Conservation (phyloP, 2,113 vertebrate genomes). For the Gnathonemus longibarbis region DNA sequence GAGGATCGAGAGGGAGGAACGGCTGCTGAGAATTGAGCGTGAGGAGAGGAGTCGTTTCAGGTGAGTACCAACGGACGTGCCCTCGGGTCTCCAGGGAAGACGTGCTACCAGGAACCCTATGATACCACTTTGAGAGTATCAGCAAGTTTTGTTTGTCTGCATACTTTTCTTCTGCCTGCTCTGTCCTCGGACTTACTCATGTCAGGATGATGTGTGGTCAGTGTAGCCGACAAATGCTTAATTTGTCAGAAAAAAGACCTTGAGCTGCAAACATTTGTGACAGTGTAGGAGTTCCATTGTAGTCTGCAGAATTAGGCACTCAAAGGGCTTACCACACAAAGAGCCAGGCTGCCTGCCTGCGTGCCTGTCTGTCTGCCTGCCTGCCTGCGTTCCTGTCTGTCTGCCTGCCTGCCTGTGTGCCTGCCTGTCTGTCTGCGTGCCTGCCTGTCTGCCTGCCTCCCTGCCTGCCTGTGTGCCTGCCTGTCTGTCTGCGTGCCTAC, state of each 20-base stretch:
- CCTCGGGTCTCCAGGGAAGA: background rate
- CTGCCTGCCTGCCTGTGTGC: background rate
- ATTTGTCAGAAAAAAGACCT: background rate
- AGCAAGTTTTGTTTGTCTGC: background rate
- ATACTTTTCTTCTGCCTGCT: background rate
- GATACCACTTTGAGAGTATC: background rate
- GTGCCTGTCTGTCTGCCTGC: background rate
- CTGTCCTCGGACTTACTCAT: background rate
- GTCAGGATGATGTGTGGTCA: background rate
- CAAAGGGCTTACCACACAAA: background rate
- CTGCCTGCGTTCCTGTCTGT: background rate
- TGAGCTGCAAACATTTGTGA: background rate
- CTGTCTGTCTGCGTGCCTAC: background rate
- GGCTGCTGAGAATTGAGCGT: slow-evolving; percentile 86
- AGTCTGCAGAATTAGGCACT: background rate
- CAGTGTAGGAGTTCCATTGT: slow-evolving; percentile 1
- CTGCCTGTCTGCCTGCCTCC: background rate
- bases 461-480: background rate
- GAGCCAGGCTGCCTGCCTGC: background rate
- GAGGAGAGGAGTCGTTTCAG: slow-evolving; percentile 92
- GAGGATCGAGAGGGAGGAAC: slow-evolving; percentile 84
- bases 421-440: background rate
- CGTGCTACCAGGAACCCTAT: background rate
- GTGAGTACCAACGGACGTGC: slow-evolving; percentile 54
- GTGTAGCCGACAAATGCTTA: background rate